Evolutionary conservation across 2,113 vertebrate genomes (phyloP).

Genomic region (Galbula dea): DNA sequence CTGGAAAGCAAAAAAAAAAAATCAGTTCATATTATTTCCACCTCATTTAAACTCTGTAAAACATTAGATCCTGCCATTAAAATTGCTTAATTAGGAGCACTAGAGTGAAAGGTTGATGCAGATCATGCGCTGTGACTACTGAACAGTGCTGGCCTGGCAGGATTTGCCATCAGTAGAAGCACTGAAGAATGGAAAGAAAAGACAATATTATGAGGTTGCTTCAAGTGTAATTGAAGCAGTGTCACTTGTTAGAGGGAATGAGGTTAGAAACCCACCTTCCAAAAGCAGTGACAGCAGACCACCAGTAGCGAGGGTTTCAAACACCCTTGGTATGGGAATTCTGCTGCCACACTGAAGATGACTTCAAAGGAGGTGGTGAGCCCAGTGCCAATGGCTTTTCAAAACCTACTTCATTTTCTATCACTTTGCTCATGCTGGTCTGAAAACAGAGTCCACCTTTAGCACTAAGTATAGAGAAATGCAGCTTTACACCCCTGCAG

Average conservation of each 20-base stretch:
- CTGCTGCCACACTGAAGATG: neutral
- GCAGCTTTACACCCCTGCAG: neutral
- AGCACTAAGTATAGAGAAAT: neutral
- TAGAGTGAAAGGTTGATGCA: conserved; percentile 19
- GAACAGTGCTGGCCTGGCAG: neutral
- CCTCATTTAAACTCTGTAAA: conserved; percentile 46
- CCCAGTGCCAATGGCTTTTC: neutral
- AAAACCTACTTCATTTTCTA: neutral
- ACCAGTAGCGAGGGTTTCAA: neutral
- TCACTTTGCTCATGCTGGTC: neutral
- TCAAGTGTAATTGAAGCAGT: neutral
- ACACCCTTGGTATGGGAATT: neutral
- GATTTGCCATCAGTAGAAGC: neutral
- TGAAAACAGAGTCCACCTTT: neutral
- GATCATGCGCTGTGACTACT: neutral
- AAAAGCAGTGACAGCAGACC: neutral
- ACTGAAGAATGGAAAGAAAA: neutral
- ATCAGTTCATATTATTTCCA: conserved; percentile 15
- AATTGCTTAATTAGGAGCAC: conserved; percentile 25
- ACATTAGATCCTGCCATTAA: conserved; percentile 42
- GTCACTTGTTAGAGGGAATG: neutral
- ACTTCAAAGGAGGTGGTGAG: neutral
- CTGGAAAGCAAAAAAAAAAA: neutral
- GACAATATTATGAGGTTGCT: neutral
- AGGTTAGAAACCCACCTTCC: neutral